These are phyloP conservation scores for Lepetodrilus schrolli DNA, from an alignment of 2,888 invertebrate species.

Conservation along the genomic window DNA sequence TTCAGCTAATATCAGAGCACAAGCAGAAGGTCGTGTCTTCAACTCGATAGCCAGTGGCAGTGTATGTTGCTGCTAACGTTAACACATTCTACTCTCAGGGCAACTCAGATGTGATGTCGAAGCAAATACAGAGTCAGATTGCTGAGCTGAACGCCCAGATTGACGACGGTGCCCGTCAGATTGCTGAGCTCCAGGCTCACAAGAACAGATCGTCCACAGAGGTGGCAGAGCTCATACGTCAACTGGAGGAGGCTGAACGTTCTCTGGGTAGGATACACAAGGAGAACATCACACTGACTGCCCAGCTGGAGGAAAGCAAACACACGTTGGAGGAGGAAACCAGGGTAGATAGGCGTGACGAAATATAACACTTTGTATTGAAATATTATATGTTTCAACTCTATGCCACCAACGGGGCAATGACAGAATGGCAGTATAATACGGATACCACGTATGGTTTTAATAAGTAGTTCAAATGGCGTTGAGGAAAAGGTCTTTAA, in stretches of 20 bases:
- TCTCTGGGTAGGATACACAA: conserved; percentile 96
- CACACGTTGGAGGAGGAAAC: conserved; percentile 96
- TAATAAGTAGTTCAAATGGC: neutral
- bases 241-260: conserved; percentile 98
- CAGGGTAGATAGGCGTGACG: conserved; percentile 70
- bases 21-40: too few relatives aligned
- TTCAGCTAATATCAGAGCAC: too few relatives aligned
- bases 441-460: neutral
- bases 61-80: neutral
- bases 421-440: neutral
- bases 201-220: conserved; percentile 98
- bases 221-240: conserved; percentile 96
- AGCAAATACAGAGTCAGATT: conserved; percentile 96
- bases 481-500: neutral
- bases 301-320: conserved; percentile 98
- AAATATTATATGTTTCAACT: neutral
- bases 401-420: neutral
- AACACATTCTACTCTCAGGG: too few relatives aligned
- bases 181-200: conserved; percentile 87
- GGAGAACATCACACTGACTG: conserved; percentile 90
- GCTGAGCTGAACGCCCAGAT: conserved; percentile 96
- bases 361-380: neutral
- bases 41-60: too few relatives aligned
- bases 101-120: conserved; percentile 98
- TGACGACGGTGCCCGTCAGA: conserved; percentile 96